Evolutionary conservation across 2,113 vertebrate genomes (phyloP).

Genomic region (Hystrix brachyura): DNA sequence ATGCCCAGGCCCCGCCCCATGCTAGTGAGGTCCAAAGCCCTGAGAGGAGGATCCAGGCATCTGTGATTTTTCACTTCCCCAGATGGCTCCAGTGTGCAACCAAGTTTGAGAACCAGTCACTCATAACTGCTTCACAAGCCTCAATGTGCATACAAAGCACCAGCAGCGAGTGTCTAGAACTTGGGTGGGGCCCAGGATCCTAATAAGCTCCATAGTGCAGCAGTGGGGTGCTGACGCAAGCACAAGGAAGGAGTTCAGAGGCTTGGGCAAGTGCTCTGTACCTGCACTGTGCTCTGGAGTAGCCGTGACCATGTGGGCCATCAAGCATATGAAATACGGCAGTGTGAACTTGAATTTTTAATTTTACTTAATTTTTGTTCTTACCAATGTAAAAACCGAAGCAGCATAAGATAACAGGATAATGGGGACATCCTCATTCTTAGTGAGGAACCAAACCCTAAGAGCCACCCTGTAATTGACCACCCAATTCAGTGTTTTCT

Average conservation of each 20-base stretch:
- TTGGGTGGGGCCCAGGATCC: not conserved
- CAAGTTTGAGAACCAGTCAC: not conserved
- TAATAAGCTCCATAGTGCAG: not conserved
- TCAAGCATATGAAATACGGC: not conserved
- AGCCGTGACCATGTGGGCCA: not conserved
- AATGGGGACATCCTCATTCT: not conserved
- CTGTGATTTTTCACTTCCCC: not conserved
- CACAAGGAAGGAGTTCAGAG: too few species aligned
- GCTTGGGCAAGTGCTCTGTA: too few species aligned
- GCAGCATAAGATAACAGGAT: not conserved
- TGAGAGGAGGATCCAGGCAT: not conserved
- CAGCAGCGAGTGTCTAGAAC: not conserved
- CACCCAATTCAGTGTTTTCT: not conserved
- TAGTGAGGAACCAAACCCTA: not conserved
- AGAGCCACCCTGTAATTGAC: not conserved
- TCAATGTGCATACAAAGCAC: not conserved
- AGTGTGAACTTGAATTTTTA: not conserved
- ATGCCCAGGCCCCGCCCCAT: not conserved
- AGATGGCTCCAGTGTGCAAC: not conserved
- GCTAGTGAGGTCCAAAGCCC: not conserved
- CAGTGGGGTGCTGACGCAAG: not conserved
- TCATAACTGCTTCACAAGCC: not conserved
- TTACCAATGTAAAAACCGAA: not conserved
- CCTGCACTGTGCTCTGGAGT: not conserved
- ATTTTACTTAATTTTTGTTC: slow-evolving; percentile 15